Percentiles rank a stretch among this genome's conserved stretches.
Conservation (phyloP, 35 echinoderm and acorn worm genomes). For the Amphiura filiformis region DNA sequence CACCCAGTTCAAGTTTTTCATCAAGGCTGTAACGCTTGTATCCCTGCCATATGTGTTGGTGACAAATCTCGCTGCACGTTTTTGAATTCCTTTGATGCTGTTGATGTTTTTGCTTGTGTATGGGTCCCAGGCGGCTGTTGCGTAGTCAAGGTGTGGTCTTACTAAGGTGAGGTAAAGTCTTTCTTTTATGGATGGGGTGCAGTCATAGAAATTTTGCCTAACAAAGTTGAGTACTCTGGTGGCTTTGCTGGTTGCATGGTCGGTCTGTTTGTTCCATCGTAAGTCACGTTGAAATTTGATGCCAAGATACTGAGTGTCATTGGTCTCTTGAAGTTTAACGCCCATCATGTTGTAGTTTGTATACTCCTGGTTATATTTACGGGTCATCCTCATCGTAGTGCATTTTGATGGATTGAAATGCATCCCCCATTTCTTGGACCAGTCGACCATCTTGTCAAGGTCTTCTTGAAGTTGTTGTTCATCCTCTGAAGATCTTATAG, state of each 20-base stretch:
- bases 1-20: not conserved
- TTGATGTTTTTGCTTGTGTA: slow-evolving; percentile 26
- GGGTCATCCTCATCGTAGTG: not conserved
- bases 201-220: not conserved
- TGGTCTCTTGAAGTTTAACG: not conserved
- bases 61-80: slow-evolving; percentile 16
- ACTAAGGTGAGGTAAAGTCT: too few relatives aligned
- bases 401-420: slow-evolving; percentile 41
- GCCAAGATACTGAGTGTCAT: not conserved
- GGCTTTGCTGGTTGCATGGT: slow-evolving; percentile 3
- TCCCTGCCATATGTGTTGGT: slow-evolving; percentile 22
- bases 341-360: not conserved
- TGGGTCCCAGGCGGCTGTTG: slow-evolving; percentile 26
- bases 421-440: slow-evolving; percentile 34
- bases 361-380: not conserved
- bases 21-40: not conserved
- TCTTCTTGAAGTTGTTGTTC: slow-evolving; percentile 6
- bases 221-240: slow-evolving; percentile 23
- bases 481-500: slow-evolving; percentile 1
- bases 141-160: slow-evolving; percentile 30
- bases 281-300: slow-evolving; percentile 1
- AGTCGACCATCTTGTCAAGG: slow-evolving; percentile 27
- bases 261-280: slow-evolving; percentile 22
- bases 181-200: not conserved
- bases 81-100: not conserved